Evolutionary conservation across 2,888 invertebrate genomes (phyloP), one percentile per base, ranked within the genome.

Genomic region (Erebia palarica): DNA sequence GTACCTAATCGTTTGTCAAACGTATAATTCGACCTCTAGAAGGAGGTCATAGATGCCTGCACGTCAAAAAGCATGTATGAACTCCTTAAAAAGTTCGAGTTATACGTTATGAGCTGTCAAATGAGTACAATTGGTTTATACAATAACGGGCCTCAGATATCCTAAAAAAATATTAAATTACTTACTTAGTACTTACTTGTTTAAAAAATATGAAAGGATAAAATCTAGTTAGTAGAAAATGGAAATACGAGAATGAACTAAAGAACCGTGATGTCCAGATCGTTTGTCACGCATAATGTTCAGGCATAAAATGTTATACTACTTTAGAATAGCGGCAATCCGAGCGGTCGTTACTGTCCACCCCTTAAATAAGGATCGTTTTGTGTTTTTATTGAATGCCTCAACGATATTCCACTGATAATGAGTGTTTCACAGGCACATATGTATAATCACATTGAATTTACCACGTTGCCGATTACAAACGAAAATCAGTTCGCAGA

Each of bases 201-300:
- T 57, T 21, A n/a, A n/a, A 53, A 65, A 5, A 57, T 57, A 65
- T 18, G 13, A 42, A 11, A 69, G 51, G 16, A 63, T 65, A 53
- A 55, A 57, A 57, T 16, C 18, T 16, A 57, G 65, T 65, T 65
- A 18, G 44, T 44, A 9, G 49, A 65, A n/a, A n/a, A 21, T 44
- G 8, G 49, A 65, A 9, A n/a, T 18, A 47, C 21, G 47, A 65
- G 18, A 18, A 44, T 7, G 14, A 44, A 42, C 59, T 65, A 58
- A 70, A 66, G 70, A 76, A 79, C 84, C 82, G 82, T 85, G 85
- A 86, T 85, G 84, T 85, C 84, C 82, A 78, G 80, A 82, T 84
- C 86, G 85, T 86, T 89, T 87, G 85, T 89, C 87, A 87, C 85
- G 82, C 86, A 86, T 88, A 89, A 88, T 89, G 86, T 84, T 72